phyloP scores from a whole-genome alignment of 2,888 invertebrate genomes.

The Spatulosminthurus flaviceps region DNA sequence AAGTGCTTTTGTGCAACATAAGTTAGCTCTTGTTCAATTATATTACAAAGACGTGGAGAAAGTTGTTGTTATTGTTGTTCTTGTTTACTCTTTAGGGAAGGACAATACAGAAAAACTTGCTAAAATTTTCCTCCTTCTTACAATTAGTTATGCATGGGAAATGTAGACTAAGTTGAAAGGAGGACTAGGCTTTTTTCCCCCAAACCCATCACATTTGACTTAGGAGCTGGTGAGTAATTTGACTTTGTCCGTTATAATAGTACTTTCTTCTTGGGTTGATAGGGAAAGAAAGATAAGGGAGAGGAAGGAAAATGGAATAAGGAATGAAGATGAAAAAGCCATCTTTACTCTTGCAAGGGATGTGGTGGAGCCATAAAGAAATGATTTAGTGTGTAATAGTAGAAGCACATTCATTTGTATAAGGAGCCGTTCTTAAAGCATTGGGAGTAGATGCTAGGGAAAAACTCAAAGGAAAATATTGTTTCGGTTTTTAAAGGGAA shows the following conservation, averaged over 20 bases:
- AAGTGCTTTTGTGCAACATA: too few species aligned
- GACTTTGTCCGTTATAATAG: not conserved
- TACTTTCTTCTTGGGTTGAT: slow-evolving; percentile 28
- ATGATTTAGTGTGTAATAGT: slow-evolving; percentile 52
- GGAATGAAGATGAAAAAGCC: slow-evolving; percentile 49
- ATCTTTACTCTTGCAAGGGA: slow-evolving; percentile 35
- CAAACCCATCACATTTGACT: slow-evolving; percentile 25
- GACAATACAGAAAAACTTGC: too few species aligned
- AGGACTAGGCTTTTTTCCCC: not conserved
- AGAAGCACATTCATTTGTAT: slow-evolving; percentile 51
- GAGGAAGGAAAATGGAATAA: slow-evolving; percentile 45
- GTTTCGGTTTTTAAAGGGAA: slow-evolving; percentile 38
- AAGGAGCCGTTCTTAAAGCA: not conserved
- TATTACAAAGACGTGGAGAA: too few species aligned
- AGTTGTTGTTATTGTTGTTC: not conserved
- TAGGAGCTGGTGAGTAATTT: slow-evolving; percentile 34
- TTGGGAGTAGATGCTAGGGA: not conserved
- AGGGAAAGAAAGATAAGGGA: not conserved
- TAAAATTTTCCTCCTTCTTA: too few species aligned
- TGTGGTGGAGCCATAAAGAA: slow-evolving; percentile 49
- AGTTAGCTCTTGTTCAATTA: too few species aligned
- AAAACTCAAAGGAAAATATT: slow-evolving; percentile 35
- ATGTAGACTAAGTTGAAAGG: too few species aligned
- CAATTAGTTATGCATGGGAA: too few species aligned
- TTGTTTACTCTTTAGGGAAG: too few species aligned